These are phyloP conservation scores for Clepsis dumicolana DNA, from an alignment of 2,888 invertebrate genomes.

Conservation along the genomic window DNA sequence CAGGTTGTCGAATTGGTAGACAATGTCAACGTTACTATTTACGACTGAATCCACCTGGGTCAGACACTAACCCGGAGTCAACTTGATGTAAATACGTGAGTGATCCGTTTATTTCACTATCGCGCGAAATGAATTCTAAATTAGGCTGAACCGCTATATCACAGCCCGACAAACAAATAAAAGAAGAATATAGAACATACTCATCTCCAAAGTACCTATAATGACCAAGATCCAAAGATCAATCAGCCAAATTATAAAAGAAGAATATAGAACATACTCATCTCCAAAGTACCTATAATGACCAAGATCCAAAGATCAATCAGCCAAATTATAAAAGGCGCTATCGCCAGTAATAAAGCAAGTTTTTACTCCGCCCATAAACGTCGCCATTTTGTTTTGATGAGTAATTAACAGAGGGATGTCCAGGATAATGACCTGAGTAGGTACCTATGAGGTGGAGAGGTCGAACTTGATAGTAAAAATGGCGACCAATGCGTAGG, in stretches of 20 bases:
- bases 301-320: constrained; percentile 33
- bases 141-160: neutral
- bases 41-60: too few relatives aligned
- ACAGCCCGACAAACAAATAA: neutral
- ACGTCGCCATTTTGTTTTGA: constrained; percentile 32
- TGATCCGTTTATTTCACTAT: too few relatives aligned
- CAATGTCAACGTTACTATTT: too few relatives aligned
- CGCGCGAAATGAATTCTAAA: neutral
- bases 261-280: too few relatives aligned
- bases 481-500: neutral
- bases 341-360: constrained; percentile 38
- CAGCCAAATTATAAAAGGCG: constrained; percentile 37
- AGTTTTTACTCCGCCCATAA: constrained; percentile 44
- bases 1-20: too few relatives aligned
- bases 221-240: constrained; percentile 27
- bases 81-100: too few relatives aligned
- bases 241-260: constrained; percentile 42
- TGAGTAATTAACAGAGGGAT: constrained; percentile 37
- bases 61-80: too few relatives aligned
- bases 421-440: constrained; percentile 20
- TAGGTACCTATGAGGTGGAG: constrained; percentile 24
- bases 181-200: too few relatives aligned
- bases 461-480: constrained; percentile 15
- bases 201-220: neutral
- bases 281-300: neutral